These are phyloP conservation scores for Phylloscopus trochiloides DNA, from an alignment of 2,113 vertebrate genomes.

Conservation along the genomic window DNA sequence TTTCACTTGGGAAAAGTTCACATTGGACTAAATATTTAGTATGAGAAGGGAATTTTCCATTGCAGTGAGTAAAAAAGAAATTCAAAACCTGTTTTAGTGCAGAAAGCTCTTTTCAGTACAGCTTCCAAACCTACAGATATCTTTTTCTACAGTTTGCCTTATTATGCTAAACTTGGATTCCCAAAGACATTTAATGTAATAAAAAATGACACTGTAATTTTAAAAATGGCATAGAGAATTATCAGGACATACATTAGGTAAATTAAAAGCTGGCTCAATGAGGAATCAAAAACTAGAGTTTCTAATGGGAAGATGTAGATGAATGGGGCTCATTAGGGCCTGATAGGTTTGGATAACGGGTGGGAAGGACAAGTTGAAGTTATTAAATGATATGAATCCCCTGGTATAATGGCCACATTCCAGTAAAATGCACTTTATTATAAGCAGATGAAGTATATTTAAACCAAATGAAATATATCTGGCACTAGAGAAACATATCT, in stretches of 20 bases:
- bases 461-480: constrained; percentile 39
- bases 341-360: constrained; percentile 11
- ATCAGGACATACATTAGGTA: background rate
- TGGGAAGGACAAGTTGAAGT: constrained; percentile 31
- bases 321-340: constrained; percentile 27
- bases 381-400: constrained; percentile 41
- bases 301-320: constrained; percentile 14
- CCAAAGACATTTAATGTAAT: background rate
- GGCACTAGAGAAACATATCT: constrained; percentile 9
- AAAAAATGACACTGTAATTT: constrained; percentile 1
- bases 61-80: background rate
- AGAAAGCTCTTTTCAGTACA: background rate
- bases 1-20: background rate
- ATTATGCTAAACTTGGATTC: background rate
- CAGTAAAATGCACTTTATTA: constrained; percentile 50
- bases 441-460: constrained; percentile 47
- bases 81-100: background rate
- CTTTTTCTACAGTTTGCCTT: background rate
- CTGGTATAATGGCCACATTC: constrained; percentile 28
- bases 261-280: background rate
- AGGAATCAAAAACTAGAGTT: background rate
- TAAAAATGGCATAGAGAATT: background rate
- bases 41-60: background rate
- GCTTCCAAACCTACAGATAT: background rate
- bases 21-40: background rate